A percentile compares a stretch with the other conserved stretches of the same genome.
Evolutionary conservation across 2,888 invertebrate species (phyloP).

Genomic region (Gryllus longicercus): DNA sequence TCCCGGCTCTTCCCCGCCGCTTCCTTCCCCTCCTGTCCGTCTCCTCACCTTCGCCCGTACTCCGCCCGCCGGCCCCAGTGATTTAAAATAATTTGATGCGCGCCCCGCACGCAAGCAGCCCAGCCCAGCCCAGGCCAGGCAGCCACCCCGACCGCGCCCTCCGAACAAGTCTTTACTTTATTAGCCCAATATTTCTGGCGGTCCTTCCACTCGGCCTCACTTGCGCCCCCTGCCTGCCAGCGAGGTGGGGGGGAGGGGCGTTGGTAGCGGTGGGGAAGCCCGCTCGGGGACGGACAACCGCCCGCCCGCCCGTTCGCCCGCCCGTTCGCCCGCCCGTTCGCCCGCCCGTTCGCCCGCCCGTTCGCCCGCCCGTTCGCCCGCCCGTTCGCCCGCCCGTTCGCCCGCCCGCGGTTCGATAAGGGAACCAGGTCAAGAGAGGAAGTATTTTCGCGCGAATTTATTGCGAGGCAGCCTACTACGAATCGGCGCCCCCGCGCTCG

Average conservation of each 20-base stretch:
- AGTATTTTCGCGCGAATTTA: slow-evolving; percentile 1
- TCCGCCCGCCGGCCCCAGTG: neutral
- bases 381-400: too few relatives aligned
- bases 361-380: too few relatives aligned
- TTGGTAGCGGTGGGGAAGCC: neutral
- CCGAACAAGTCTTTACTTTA: neutral
- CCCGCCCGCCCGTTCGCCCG: too few relatives aligned
- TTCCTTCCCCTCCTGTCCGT: neutral
- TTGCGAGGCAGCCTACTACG: neutral
- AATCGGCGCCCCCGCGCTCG: neutral
- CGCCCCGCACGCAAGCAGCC: neutral
- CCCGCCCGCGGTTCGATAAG: too few relatives aligned
- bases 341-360: too few relatives aligned
- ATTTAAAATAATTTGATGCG: neutral
- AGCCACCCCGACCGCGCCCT: neutral
- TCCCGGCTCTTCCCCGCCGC: neutral
- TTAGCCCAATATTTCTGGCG: neutral
- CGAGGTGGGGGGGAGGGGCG: neutral
- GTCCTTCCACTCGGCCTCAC: neutral
- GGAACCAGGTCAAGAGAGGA: neutral
- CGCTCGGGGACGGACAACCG: neutral
- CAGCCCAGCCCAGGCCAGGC: neutral
- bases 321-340: too few relatives aligned
- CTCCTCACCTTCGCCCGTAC: neutral
- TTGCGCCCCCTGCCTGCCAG: too few relatives aligned